phyloP scores from a whole-genome alignment of 2,888 invertebrate genomes.

The Stenichneumon culpator region DNA sequence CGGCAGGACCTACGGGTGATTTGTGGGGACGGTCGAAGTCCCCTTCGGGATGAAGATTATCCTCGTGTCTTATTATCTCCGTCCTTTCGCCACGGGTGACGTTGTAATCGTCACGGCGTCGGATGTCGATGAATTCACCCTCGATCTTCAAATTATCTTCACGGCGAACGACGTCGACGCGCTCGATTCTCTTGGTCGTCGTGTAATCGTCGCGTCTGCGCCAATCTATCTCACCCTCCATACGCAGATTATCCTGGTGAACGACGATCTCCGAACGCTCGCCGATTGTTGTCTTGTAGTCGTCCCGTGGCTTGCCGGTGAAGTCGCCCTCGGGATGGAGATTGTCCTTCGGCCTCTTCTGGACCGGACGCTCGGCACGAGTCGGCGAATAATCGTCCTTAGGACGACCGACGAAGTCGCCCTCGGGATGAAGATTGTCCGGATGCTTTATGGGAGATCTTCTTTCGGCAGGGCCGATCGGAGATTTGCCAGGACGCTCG shows the following conservation, averaged over 20 bases:
- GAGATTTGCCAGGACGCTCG: slow-evolving; percentile 86
- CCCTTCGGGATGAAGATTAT: slow-evolving; percentile 86
- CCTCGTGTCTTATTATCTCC: slow-evolving; percentile 88
- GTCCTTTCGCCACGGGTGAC: slow-evolving; percentile 89
- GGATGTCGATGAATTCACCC: slow-evolving; percentile 87
- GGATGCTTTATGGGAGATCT: slow-evolving; percentile 81
- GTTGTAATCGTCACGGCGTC: slow-evolving; percentile 87
- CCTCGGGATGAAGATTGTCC: slow-evolving; percentile 87
- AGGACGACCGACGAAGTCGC: slow-evolving; percentile 86
- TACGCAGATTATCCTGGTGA: slow-evolving; percentile 89
- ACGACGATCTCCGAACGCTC: slow-evolving; percentile 89
- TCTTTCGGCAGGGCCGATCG: slow-evolving; percentile 86
- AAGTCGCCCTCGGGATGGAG: slow-evolving; percentile 87
- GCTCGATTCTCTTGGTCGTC: slow-evolving; percentile 86
- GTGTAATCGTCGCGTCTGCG: slow-evolving; percentile 87
- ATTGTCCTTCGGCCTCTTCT: slow-evolving; percentile 86
- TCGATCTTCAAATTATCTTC: slow-evolving; percentile 87
- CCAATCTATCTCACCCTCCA: slow-evolving; percentile 88
- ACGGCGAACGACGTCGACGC: slow-evolving; percentile 86
- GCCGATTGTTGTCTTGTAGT: slow-evolving; percentile 83
- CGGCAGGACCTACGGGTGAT: slow-evolving; percentile 83
- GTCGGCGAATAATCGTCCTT: slow-evolving; percentile 87
- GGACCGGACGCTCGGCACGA: slow-evolving; percentile 87
- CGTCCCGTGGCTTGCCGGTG: slow-evolving; percentile 78
- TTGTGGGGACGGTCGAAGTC: slow-evolving; percentile 86